Base-by-base conservation (phyloP, 2,888 invertebrate genomes). In the Aleiodes testaceus region DNA sequence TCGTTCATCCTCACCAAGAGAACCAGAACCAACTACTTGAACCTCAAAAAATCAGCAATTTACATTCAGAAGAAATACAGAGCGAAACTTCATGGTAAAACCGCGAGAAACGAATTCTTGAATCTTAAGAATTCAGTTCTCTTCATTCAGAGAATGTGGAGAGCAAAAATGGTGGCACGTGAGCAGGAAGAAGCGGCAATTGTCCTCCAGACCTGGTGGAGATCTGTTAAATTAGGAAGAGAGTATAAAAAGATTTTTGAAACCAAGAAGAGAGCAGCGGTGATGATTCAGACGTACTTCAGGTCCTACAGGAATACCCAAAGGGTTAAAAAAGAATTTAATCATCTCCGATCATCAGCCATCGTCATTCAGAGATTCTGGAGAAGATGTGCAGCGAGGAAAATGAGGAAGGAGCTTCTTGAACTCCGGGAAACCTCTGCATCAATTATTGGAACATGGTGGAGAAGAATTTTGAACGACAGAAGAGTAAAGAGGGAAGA, bases 11-110 rank as follows among this genome's bases (percentile, higher is more conserved):
- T 26, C 11, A 52, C 61, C n/a, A 52, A 65, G 7, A 42, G 53
- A 26, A 30, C 42, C 11, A 72, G 74, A 11, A 12, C 11, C 6
- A n/a, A 65, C 18, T 80, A 70, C 42, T 14, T 75, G 42, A 64
- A 36, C 42, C 63, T 89, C 12, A 82, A 83, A n/a, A 72, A 80
- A 12, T 85, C 88, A 0, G 81, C 85, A 14, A 22, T 89, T 6
- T 74, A 74, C 0, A 79, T 91, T 14, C 91, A 91, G 81, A 79
- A 75, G 1, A 86, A 83, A 70, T 89, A 86, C 75, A 87, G 87
- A 79, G 89, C 90, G 3, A 80, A 84, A 64, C 74, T 84, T 50
- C 61, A 77, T 0, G 88, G 86, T 72, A 6, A 53, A 59, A 44
- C 66, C 11, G 30, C 16, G 14, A 80, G 79, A 1, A 71, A 72